Evolutionary conservation across 2,797 vertebrate genomes (phyloP), one percentile per base, ranked within the genome.

Genomic region (Tokudaia muenninki): DNA sequence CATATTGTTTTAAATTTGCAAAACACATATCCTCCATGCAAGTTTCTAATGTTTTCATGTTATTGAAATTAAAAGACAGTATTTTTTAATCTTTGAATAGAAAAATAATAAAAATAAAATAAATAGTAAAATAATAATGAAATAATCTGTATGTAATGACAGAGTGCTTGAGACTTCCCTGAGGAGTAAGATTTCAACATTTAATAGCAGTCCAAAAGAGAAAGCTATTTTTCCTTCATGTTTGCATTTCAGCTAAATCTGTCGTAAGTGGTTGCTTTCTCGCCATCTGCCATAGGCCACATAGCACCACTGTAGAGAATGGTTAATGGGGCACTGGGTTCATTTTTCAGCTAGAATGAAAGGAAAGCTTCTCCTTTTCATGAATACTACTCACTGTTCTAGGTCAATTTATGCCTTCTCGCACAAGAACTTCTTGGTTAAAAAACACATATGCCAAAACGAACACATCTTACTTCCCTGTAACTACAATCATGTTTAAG

Each of bases 41-140:
- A 92, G 61, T 87, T 87, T 79, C 16, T 59, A 79, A 91, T 34
- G 93, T 70, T 96, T 97, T 94, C 75, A 95, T 72, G 97, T 87
- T 75, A 92, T 92, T 96, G 34, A n/a, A 88, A 93, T 96, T 90
- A 81, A 96, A 94, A 92, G n/a, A 47, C 16, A 61, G 2, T 77
- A 57, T 82, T 81, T 59, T 61, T 61, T 95, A 37, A 81, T 63
- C 63, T 79, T 34, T 90, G 24, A 91, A 3, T n/a, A 93, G 1
- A 91, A 89, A n/a, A n/a, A n/a, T n/a, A n/a, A n/a, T n/a, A n/a
- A n/a, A n/a, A n/a, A n/a, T n/a, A n/a, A n/a, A n/a, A n/a, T n/a
- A n/a, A n/a, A n/a, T n/a, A n/a, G n/a, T n/a, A n/a, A n/a, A n/a
- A n/a, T n/a, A n/a, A n/a, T n/a, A n/a, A n/a, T n/a, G n/a, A n/a